Evolutionary conservation across 2,797 vertebrate species (phyloP).

Genomic region (Sebastes hopkinsi): DNA sequence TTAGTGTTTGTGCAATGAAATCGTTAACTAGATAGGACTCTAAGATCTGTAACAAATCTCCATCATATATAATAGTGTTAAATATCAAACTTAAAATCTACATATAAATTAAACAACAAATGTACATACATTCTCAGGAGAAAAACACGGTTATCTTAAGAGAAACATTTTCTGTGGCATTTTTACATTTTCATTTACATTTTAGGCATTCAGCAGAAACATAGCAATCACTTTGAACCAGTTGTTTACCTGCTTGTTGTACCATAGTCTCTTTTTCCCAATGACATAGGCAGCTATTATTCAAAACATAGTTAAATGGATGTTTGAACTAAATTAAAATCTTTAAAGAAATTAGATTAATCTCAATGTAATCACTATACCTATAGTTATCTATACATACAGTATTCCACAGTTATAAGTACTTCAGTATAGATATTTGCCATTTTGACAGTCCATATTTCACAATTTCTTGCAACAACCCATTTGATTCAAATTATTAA

Average conservation of each 20-base stretch:
- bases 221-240: conserved; percentile 23
- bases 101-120: conserved; percentile 74
- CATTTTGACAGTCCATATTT: conserved; percentile 5
- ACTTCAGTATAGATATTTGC: conserved; percentile 4
- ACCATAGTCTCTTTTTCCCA: conserved; percentile 64
- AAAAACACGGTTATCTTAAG: conserved; percentile 18
- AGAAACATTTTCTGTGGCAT: conserved; percentile 32
- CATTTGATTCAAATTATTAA: conserved; percentile 29
- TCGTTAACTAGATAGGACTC: conserved; percentile 16
- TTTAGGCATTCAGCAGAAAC: conserved; percentile 35
- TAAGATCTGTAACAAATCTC: conserved; percentile 26
- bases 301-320: conserved; percentile 5
- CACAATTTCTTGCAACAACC: conserved; percentile 11
- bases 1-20: conserved; percentile 46
- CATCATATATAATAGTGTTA: conserved; percentile 54
- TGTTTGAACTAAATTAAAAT: conserved; percentile 25
- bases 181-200: conserved; percentile 51
- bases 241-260: conserved; percentile 60
- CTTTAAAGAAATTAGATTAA: conserved; percentile 11
- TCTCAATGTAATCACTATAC: conserved; percentile 63
- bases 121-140: conserved; percentile 59
- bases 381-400: conserved; percentile 79
- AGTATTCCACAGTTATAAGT: conserved; percentile 11
- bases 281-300: conserved; percentile 26
- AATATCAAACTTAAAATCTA: conserved; percentile 59